A percentile compares a stretch with the other conserved stretches of the same genome.
phyloP scores from a whole-genome alignment of 2,888 invertebrate species.

The Bibio marci region DNA sequence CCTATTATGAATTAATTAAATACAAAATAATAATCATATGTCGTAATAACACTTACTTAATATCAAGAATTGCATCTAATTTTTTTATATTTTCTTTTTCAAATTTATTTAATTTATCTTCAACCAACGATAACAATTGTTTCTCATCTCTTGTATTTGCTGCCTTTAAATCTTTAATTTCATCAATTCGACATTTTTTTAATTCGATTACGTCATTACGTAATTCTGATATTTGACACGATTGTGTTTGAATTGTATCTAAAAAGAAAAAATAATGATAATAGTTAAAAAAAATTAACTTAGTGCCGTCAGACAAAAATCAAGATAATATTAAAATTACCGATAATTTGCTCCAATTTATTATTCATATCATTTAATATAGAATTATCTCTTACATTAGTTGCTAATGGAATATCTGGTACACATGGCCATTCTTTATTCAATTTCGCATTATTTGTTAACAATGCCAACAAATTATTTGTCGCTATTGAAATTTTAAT shows the following conservation, averaged over 20 bases:
- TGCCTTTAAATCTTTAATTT: slow-evolving; percentile 6
- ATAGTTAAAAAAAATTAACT: not conserved
- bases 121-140: slow-evolving; percentile 25
- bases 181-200: slow-evolving; percentile 16
- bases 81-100: slow-evolving; percentile 25
- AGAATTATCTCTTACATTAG: not conserved
- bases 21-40: too few species aligned
- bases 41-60: slow-evolving; percentile 17
- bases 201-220: slow-evolving; percentile 25
- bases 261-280: too few species aligned
- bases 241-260: slow-evolving; percentile 34
- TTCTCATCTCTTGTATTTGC: slow-evolving; percentile 20
- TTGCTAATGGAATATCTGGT: slow-evolving; percentile 9
- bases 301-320: not conserved
- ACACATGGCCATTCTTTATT: slow-evolving; percentile 3
- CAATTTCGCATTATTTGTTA: too few species aligned
- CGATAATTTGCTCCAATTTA: slow-evolving; percentile 23
- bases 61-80: slow-evolving; percentile 21
- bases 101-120: slow-evolving; percentile 26
- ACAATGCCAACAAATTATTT: too few species aligned
- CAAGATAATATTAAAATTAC: slow-evolving; percentile 11
- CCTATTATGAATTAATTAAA: too few species aligned
- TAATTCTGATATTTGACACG: slow-evolving; percentile 31
- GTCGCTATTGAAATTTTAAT: too few species aligned
- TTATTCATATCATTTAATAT: slow-evolving; percentile 17